phyloP scores from a whole-genome alignment of 2,888 invertebrate species.

The Mystacides longicornis region DNA sequence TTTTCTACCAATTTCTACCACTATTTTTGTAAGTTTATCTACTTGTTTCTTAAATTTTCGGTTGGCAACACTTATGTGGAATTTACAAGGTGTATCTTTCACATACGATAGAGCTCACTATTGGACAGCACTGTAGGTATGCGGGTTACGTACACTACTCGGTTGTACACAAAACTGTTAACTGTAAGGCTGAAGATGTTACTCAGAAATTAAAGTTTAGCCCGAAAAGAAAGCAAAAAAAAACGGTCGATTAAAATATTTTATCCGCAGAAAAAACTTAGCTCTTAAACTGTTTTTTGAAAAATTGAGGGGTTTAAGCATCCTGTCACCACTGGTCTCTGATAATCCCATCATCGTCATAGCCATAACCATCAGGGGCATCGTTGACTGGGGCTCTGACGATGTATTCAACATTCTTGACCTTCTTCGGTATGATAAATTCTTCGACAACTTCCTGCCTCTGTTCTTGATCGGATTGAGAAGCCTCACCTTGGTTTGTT shows the following conservation, averaged over 20 bases:
- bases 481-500: neutral
- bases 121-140: too few species aligned
- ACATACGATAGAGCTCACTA: too few species aligned
- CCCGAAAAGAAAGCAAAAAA: neutral
- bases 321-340: slow-evolving; percentile 10
- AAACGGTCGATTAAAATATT: neutral
- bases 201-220: too few species aligned
- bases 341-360: slow-evolving; percentile 33
- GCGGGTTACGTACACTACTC: too few species aligned
- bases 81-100: too few species aligned
- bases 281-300: neutral
- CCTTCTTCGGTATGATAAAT: neutral
- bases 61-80: too few species aligned
- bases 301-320: slow-evolving; percentile 18
- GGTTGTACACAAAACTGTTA: too few species aligned
- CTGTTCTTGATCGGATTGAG: neutral
- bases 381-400: slow-evolving; percentile 34
- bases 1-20: too few species aligned
- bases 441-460: slow-evolving; percentile 12
- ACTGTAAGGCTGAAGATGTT: too few species aligned
- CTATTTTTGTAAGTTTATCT: too few species aligned
- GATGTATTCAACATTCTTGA: slow-evolving; percentile 27
- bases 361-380: slow-evolving; percentile 35
- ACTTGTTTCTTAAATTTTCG: too few species aligned
- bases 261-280: too few species aligned